Conservation (phyloP, 2,797 vertebrate species). For the Hemibagrus guttatus region DNA sequence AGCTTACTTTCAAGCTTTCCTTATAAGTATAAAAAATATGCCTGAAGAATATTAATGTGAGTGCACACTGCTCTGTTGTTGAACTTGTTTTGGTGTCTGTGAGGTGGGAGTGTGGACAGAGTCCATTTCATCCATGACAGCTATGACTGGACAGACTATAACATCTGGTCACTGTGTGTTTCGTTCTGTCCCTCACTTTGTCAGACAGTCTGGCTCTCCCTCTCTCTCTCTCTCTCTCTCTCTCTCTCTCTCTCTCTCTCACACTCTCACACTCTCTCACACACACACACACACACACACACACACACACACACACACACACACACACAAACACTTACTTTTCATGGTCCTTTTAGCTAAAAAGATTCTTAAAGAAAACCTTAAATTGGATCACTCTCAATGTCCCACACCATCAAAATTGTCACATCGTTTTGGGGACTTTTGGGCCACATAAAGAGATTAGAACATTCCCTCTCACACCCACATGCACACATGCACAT, state of each 20-base stretch:
- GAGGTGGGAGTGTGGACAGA: neutral
- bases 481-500: neutral
- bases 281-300: too few species aligned
- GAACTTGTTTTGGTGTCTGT: neutral
- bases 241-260: neutral
- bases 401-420: neutral
- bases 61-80: neutral
- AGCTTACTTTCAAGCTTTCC: neutral
- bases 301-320: neutral
- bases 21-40: neutral
- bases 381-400: neutral
- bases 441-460: neutral
- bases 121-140: neutral
- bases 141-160: neutral
- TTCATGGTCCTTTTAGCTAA: neutral
- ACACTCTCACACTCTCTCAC: too few species aligned
- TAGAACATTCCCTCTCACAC: constrained; percentile 20
- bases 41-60: neutral
- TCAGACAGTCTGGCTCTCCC: neutral
- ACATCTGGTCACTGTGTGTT: constrained; percentile 4
- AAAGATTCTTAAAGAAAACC: neutral
- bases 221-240: neutral
- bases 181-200: neutral
- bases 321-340: neutral
- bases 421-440: neutral